Percentiles rank a stretch among this genome's conserved stretches.
Conservation (phyloP, 2,888 invertebrate genomes). For the Drosophila sordidapex region DNA sequence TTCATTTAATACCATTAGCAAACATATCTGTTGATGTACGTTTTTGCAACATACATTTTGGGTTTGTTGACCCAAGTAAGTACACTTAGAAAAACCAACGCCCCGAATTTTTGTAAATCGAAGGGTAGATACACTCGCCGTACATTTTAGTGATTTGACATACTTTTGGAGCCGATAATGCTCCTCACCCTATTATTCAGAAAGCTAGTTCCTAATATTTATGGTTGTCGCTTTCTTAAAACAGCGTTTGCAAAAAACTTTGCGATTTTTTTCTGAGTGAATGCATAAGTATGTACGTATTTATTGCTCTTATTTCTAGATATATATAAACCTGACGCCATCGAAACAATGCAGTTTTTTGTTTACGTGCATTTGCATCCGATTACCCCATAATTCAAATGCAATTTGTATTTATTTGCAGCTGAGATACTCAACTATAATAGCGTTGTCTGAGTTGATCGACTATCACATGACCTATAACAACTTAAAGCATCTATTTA, state of each 20-base stretch:
- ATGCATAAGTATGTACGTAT: slow-evolving; percentile 5
- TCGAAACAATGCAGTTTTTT: slow-evolving; percentile 2
- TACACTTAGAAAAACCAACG: background rate
- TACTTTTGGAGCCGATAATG: background rate
- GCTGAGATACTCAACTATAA: too few relatives aligned
- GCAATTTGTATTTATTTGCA: slow-evolving; percentile 19
- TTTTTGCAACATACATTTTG: background rate
- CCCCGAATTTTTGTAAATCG: background rate
- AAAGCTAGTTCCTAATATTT: background rate
- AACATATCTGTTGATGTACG: slow-evolving; percentile 1
- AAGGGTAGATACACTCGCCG: too few relatives aligned
- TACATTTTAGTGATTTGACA: background rate
- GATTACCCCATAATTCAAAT: slow-evolving; percentile 48
- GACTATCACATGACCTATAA: background rate
- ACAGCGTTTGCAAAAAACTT: background rate
- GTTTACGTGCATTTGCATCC: slow-evolving; percentile 24
- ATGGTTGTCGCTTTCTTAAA: background rate
- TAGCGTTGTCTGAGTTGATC: background rate
- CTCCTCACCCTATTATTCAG: background rate
- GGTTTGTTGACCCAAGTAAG: slow-evolving; percentile 18
- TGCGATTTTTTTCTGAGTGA: background rate
- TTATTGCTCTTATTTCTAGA: background rate
- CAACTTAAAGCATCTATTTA: slow-evolving; percentile 6
- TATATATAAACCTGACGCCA: slow-evolving; percentile 11
- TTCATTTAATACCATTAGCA: slow-evolving; percentile 5